Conservation (phyloP, 1,140 invertebrate species). For the Adoxophyes honmai region DNA sequence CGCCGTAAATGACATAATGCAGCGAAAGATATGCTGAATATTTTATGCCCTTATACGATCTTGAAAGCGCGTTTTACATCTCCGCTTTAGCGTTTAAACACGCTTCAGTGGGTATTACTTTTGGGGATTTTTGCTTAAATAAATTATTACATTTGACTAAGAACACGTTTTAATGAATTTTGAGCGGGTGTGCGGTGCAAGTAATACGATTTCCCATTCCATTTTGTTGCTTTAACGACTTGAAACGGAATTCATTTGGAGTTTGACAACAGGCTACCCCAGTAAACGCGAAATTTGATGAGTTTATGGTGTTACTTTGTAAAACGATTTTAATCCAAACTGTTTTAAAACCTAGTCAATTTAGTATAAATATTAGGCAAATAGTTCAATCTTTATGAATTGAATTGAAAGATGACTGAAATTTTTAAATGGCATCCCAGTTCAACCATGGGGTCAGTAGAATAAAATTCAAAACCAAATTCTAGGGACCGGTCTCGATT, state of each 20-base stretch:
- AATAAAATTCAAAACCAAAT: no score
- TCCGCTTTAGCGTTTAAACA: conserved; percentile 54
- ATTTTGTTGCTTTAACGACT: conserved; percentile 55
- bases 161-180: conserved; percentile 73
- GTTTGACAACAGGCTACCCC: conserved; percentile 31
- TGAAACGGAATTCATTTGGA: conserved; percentile 63
- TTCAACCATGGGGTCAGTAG: no score
- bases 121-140: conserved; percentile 73
- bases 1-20: conserved; percentile 74
- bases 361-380: no score
- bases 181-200: conserved; percentile 37
- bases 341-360: no score
- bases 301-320: no score
- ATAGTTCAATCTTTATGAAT: no score
- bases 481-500: no score
- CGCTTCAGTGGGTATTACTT: conserved; percentile 72
- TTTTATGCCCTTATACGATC: conserved; percentile 68
- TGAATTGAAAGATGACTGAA: no score
- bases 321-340: no score
- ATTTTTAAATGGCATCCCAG: no score
- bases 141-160: conserved; percentile 71
- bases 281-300: conserved; percentile 16
- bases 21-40: conserved; percentile 72
- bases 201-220: conserved; percentile 58
- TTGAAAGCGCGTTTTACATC: conserved; percentile 33